Base-by-base conservation (phyloP, 1,140 invertebrate genomes). In the Penaeus vannamei region DNA sequence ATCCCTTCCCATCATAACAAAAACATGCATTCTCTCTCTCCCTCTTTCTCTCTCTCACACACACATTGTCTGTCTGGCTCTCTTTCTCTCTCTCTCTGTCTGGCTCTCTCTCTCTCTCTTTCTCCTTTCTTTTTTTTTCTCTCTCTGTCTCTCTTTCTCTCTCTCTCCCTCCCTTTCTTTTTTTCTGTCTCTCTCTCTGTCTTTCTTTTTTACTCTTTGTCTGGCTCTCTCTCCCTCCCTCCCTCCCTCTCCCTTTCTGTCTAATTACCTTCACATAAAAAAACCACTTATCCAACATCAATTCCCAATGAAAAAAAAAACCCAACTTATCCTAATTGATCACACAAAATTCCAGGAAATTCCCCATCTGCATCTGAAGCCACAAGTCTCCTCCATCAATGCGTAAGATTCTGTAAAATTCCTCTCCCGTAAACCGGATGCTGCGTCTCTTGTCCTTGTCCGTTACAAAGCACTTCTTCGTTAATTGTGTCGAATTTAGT, bases 141-240 rank as follows among this genome's bases (percentile, higher is more conserved):
- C 84, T 86, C 84, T 86, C 84, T 86, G 69, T 86, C 84, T 86
- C 84, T 86, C 84, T 79, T 64, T 85, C 84, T 85, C 84, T 85
- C 84, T 85, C 64, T 76, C 84, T 76, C 64, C 46, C 66, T 85
- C 84, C 59, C 84, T 79, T 69, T 46, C 42, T 84, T 60, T 84
- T 60, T 84, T 60, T 64, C 36, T 42, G 1, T 29, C 84, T 76
- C 61, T 76, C 84, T n/a, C 22, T 69, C 46, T 85, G 46, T 29
- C 36, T 59, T 23, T 59, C 42, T 29, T 26, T 32, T 46, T 76
- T 26, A n/a, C 62, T 76, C 46, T 85, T 3, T 72, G 2, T 59
- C 60, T 22, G 23, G 19, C 42, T 23, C 66, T 32, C 23, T 72
- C 22, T 23, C 61, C 8, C 23, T 29, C 29, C 32, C 42, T 22